phyloP scores from a whole-genome alignment of 2,888 invertebrate species.

The Lysandra bellargus region DNA sequence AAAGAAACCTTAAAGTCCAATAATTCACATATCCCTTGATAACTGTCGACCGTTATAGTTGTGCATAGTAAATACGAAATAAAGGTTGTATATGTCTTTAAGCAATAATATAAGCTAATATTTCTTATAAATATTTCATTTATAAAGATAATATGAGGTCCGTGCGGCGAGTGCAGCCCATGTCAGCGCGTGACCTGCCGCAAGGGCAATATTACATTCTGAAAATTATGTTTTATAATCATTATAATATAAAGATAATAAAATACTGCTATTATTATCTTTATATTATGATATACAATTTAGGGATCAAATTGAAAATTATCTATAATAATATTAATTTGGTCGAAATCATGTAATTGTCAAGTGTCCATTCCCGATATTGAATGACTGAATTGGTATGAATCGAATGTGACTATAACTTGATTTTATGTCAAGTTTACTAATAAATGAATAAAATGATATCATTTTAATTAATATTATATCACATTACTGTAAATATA shows the following conservation, averaged over 20 bases:
- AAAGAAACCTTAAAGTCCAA: no score
- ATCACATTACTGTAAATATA: no score
- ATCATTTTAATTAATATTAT: no score
- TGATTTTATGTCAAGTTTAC: neutral
- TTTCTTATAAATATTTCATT: neutral
- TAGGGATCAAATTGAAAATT: neutral
- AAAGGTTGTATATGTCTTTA: no score
- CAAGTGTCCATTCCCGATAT: neutral
- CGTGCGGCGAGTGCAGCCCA: neutral
- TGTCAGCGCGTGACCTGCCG: constrained; percentile 41
- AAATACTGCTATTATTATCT: neutral
- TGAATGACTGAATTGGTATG: neutral
- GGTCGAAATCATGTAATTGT: neutral
- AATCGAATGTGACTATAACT: neutral
- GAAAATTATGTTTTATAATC: neutral
- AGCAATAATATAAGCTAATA: no score
- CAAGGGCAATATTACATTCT: constrained; percentile 41
- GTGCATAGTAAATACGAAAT: no score
- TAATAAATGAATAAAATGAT: neutral
- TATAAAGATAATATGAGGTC: neutral
- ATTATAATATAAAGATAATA: neutral
- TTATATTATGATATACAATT: neutral
- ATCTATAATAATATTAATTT: neutral
- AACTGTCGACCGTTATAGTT: no score
- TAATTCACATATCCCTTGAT: no score